Percentiles rank a stretch among this genome's conserved stretches.
These are phyloP conservation scores for Puntigrus tetrazona DNA, from an alignment of 2,113 vertebrate genomes.

Conservation along the genomic window DNA sequence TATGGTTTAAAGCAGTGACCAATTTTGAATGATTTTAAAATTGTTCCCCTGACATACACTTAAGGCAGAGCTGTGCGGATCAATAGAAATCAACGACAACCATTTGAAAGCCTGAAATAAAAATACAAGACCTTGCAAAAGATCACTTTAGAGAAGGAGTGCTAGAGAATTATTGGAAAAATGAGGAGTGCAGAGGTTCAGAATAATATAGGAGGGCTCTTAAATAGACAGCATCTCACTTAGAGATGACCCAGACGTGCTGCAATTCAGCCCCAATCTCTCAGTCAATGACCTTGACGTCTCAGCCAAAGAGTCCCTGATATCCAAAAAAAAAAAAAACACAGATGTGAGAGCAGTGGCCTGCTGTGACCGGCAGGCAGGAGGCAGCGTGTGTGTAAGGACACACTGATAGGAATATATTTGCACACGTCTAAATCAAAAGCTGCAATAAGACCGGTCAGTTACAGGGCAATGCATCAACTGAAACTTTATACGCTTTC, in stretches of 20 bases:
- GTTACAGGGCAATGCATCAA: background rate
- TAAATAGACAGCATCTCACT: background rate
- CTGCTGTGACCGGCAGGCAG: constrained; percentile 17
- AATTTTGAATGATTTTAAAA: background rate
- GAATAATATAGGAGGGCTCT: background rate
- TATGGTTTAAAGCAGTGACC: background rate
- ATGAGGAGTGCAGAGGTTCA: background rate
- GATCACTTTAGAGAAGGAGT: background rate
- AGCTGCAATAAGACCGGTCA: background rate
- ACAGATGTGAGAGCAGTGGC: constrained; percentile 6
- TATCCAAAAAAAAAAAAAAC: background rate
- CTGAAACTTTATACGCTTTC: background rate
- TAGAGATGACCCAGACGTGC: background rate
- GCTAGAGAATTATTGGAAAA: constrained; percentile 9
- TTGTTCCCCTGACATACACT: constrained; percentile 7
- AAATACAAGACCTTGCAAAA: background rate
- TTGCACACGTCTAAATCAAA: background rate
- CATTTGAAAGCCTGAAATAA: background rate
- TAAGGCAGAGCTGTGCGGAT: background rate
- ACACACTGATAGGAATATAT: background rate
- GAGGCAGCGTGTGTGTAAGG: background rate
- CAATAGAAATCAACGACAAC: background rate
- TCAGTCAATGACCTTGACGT: constrained; percentile 27
- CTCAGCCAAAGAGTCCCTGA: background rate
- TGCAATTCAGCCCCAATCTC: background rate